Conservation (phyloP, 2,113 vertebrate species). For the Telmatochromis sp. region DNA sequence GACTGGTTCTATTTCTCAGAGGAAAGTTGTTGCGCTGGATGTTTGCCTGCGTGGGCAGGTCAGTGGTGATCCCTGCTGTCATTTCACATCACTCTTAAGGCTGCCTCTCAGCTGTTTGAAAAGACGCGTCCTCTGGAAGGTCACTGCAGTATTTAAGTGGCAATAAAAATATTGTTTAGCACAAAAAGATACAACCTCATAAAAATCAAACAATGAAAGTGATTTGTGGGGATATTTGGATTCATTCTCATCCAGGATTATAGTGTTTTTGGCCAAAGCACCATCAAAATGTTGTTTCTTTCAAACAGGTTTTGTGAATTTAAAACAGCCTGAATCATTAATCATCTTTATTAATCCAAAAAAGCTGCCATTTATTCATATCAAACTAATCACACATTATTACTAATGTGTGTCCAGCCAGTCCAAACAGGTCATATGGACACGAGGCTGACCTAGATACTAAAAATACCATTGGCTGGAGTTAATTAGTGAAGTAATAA, state of each 20-base stretch:
- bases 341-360: neutral
- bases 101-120: slow-evolving; percentile 8
- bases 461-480: slow-evolving; percentile 49
- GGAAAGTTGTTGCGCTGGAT: slow-evolving; percentile 3
- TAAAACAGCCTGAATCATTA: neutral
- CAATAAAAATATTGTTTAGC: neutral
- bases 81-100: slow-evolving; percentile 26
- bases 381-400: neutral
- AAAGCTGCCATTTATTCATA: neutral
- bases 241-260: neutral
- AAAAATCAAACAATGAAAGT: neutral
- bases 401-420: neutral
- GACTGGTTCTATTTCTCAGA: neutral
- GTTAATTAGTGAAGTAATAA: slow-evolving; percentile 60
- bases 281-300: neutral
- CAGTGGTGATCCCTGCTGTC: slow-evolving; percentile 34
- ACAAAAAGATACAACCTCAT: neutral
- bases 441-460: slow-evolving; percentile 32
- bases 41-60: slow-evolving; percentile 26
- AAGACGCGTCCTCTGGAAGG: slow-evolving; percentile 16
- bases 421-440: slow-evolving; percentile 34
- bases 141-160: neutral
- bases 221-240: neutral
- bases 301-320: neutral
- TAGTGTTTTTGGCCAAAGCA: neutral